Conservation (phyloP, 2,113 vertebrate genomes). For the Columba livia region DNA sequence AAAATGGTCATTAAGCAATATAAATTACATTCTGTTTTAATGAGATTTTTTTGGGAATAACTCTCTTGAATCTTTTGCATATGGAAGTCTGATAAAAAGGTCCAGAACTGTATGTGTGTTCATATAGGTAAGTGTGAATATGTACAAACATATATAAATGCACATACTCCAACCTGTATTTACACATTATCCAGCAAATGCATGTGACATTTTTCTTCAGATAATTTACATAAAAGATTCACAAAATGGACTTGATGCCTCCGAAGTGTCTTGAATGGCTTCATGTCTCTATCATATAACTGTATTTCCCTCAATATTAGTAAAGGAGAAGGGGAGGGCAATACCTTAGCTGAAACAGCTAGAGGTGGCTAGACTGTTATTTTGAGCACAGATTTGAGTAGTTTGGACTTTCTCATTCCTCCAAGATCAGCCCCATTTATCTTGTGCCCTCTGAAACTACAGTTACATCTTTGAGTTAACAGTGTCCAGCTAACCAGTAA, state of each 20-base stretch:
- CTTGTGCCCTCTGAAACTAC: not conserved
- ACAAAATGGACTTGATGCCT: not conserved
- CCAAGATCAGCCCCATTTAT: not conserved
- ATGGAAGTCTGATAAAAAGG: not conserved
- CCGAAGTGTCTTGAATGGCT: not conserved
- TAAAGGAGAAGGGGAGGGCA: not conserved
- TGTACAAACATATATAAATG: rapidly evolving
- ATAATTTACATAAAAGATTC: not conserved
- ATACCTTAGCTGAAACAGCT: not conserved
- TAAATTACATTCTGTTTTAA: not conserved
- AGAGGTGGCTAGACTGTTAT: not conserved
- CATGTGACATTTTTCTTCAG: not conserved
- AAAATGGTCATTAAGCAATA: not conserved
- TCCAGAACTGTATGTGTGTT: not conserved
- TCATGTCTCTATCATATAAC: not conserved
- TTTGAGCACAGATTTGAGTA: not conserved
- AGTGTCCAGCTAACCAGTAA: not conserved
- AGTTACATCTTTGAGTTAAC: not conserved
- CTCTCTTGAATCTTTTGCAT: not conserved
- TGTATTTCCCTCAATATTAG: not conserved
- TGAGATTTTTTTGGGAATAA: not conserved
- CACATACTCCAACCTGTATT: not conserved
- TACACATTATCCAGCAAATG: not conserved
- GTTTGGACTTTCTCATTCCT: not conserved
- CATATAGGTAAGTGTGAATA: not conserved